Evolutionary conservation across 1,140 invertebrate genomes (phyloP), one percentile per base, ranked within the genome.

Genomic region (Nasonia vitripennis): DNA sequence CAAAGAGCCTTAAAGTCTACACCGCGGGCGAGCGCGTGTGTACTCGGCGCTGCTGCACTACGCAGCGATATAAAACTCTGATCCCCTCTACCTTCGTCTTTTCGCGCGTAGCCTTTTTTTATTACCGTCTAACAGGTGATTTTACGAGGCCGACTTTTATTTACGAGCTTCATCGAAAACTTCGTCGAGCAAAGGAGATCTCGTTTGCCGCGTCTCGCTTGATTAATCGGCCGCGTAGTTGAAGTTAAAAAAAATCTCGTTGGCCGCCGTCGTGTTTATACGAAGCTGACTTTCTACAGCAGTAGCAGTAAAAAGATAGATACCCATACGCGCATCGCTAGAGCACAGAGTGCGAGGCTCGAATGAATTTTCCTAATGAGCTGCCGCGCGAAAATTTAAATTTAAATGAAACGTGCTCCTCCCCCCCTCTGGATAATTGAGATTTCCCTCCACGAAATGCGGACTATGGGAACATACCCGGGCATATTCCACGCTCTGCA

Each of bases 321-420:
- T 23, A 51, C n/a, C 11, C 51, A 45, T 10, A 45, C 41, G 9
- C 41, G 9, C 9, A 37, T 37, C 34, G 5, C 34, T 37, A 37
- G 1, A 27, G 27, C 27, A 27, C 27, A 27, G 0, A 27, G 27
- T 27, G 27, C 27, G 27, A 27, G 27, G 86, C 87, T 90, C 87
- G 86, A 89, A 81, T 84, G 83, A 78, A 87, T 88, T 87, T 83
- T 86, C 67, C 78, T 90, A 88, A 89, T 81, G 79, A 87, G 82
- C 78, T 67, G 20, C 34, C 34, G 31, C 62, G 80, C 71, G 84
- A 84, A 87, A 85, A 87, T 87, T 85, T 85, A 85, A 87, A 85
- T 87, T 83, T 70, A 77, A 83, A 80, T 62, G 48, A 31, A 45
- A 78, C 67, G 27, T 34, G 7, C 51, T n/a, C 37, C 9, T 10